A percentile compares a stretch with the other conserved stretches of the same genome.
phyloP scores from a whole-genome alignment of 2,113 vertebrate genomes.

The Calyptomena viridis region DNA sequence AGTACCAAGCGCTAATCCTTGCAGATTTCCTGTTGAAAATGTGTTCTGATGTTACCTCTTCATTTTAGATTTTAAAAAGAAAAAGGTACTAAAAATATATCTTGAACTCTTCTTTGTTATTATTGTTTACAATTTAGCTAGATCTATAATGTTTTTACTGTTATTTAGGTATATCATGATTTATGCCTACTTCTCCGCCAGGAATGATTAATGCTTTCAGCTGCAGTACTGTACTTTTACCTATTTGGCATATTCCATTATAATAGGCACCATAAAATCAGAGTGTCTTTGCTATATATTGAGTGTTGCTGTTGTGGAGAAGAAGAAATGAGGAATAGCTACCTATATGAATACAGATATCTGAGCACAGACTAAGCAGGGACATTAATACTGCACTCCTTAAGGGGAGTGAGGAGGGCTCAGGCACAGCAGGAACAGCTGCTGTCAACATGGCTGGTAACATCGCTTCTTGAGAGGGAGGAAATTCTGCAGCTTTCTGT shows the following conservation, averaged over 20 bases:
- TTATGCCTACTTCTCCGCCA: background rate
- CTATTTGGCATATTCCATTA: background rate
- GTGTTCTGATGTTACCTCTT: background rate
- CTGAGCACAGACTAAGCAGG: background rate
- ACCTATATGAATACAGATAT: background rate
- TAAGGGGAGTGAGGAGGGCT: background rate
- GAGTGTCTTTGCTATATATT: background rate
- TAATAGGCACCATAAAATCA: background rate
- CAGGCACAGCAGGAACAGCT: slow-evolving; percentile 4
- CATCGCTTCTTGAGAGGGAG: background rate
- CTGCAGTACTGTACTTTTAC: background rate
- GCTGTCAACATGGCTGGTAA: background rate
- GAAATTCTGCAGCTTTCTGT: background rate
- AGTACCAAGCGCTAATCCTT: background rate
- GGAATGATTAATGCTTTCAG: background rate
- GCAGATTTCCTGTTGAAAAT: background rate
- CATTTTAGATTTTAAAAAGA: background rate
- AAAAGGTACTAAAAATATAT: rapidly evolving
- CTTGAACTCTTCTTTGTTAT: background rate
- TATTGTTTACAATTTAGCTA: background rate
- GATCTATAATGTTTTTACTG: background rate
- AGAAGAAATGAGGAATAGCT: background rate
- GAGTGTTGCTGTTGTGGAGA: background rate
- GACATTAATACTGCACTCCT: background rate
- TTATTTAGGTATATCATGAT: background rate